Evolutionary conservation across 1,140 invertebrate genomes (phyloP), one percentile per base, ranked within the genome.

Genomic region (Ericerus pela): DNA sequence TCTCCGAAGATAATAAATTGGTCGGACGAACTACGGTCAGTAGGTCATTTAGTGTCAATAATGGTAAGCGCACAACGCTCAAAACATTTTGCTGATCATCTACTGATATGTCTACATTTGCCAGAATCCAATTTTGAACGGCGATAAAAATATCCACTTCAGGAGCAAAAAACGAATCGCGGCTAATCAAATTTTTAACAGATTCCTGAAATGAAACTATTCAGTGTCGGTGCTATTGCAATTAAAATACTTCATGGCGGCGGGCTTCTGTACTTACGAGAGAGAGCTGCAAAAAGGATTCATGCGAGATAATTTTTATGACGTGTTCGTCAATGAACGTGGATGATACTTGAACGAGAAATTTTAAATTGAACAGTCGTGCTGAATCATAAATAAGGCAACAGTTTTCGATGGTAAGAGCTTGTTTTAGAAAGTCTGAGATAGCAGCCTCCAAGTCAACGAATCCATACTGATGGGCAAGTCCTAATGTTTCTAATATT

Each of bases 401-500:
- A 1, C 95, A 87, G 73, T 97, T 97, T 62, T 79, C 77, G 43
- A 88, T 76, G 51, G 82, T 84, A 16, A 98, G 72, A 63, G 88
- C 83, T 66, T 91, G 86, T 60, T 84, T 81, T 58, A 99, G 71
- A 72, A 93, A 95, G 64, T 96, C 88, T 1, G 89, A 96, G 58
- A 98, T 89, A 12, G 90, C 80, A 8, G 78, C 71, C 74, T 96
- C 90, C 51, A 99, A 70, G 67, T 96, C 88, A 59, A 80, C 77
- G 74, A 97, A 96, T 30, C 91, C 91, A 75, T 95, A 98, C 63
- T 94, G 84, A 75, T 98, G 90, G 24, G 90, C 86, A 65, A 98
- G 75, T 68, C 79, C 87, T 51, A 95, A 70, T 41, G 89, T 84
- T 66, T 95, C 90, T 55, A 94, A 72, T 31, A 94, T 77, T 33